These are phyloP conservation scores for Erpetoichthys calabaricus DNA, from an alignment of 2,797 vertebrate genomes.

Conservation along the genomic window DNA sequence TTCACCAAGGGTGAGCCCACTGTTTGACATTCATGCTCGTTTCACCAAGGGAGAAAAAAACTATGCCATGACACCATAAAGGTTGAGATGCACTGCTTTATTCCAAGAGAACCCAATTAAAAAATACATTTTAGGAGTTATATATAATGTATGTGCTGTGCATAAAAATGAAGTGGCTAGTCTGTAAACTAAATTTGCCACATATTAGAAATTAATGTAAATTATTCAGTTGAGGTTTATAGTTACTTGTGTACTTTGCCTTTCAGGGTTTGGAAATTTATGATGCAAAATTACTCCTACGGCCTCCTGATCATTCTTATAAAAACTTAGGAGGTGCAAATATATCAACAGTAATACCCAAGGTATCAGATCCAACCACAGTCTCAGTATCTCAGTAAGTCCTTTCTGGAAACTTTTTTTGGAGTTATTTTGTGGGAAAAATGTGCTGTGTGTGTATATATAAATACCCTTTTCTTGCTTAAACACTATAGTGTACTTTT, in stretches of 20 bases:
- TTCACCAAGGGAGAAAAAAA: too few species aligned
- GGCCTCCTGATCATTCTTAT: constrained; percentile 13
- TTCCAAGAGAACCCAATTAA: too few species aligned
- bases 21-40: too few species aligned
- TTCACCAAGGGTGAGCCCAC: too few species aligned
- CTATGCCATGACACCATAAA: too few species aligned
- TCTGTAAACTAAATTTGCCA: too few species aligned
- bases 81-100: too few species aligned
- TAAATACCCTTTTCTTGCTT: neutral
- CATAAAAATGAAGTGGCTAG: too few species aligned
- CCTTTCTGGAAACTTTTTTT: too few species aligned
- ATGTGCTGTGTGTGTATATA: neutral
- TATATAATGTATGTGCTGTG: too few species aligned
- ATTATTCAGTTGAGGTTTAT: neutral
- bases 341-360: neutral
- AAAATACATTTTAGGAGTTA: too few species aligned
- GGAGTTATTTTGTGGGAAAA: neutral
- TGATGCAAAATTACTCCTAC: constrained; percentile 16
- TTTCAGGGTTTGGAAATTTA: constrained; percentile 19
- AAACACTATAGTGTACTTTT: neutral
- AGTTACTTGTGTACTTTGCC: neutral
- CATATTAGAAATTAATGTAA: too few species aligned
- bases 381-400: neutral
- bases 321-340: constrained; percentile 8
- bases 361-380: neutral